Evolutionary conservation across 2,113 vertebrate genomes (phyloP).

Genomic region (Ceuthmochares aereus): DNA sequence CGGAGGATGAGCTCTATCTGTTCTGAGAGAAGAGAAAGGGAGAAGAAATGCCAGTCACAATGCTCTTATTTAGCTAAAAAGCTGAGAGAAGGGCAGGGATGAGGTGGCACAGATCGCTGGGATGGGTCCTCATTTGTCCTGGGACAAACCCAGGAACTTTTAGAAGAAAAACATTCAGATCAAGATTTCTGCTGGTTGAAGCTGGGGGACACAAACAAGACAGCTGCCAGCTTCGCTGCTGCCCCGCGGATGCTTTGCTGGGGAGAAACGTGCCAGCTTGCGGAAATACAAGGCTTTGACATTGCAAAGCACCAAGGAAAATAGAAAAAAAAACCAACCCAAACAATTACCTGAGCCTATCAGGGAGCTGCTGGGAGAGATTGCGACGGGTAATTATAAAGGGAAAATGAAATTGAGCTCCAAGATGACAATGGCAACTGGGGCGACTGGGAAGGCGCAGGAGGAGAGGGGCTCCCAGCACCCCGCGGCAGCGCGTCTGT

Average conservation of each 20-base stretch:
- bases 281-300: conserved; percentile 58
- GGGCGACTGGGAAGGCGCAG: neutral
- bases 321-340: neutral
- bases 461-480: neutral
- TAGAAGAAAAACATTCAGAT: neutral
- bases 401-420: conserved; percentile 57
- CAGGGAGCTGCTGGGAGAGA: conserved; percentile 50
- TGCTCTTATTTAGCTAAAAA: neutral
- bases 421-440: neutral
- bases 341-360: conserved; percentile 65
- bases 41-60: neutral
- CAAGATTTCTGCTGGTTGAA: neutral
- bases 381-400: conserved; percentile 58
- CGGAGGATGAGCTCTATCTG: neutral
- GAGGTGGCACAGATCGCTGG: neutral
- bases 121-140: neutral
- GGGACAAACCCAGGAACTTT: neutral
- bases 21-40: neutral
- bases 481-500: rapidly evolving
- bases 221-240: neutral
- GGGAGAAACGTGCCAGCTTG: conserved; percentile 19
- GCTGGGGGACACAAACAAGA: neutral
- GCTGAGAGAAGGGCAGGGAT: neutral
- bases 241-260: neutral
- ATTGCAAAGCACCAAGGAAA: conserved; percentile 31